Evolutionary conservation across 2,888 invertebrate species (phyloP).

Genomic region (Caenorhabditis uteleia): DNA sequence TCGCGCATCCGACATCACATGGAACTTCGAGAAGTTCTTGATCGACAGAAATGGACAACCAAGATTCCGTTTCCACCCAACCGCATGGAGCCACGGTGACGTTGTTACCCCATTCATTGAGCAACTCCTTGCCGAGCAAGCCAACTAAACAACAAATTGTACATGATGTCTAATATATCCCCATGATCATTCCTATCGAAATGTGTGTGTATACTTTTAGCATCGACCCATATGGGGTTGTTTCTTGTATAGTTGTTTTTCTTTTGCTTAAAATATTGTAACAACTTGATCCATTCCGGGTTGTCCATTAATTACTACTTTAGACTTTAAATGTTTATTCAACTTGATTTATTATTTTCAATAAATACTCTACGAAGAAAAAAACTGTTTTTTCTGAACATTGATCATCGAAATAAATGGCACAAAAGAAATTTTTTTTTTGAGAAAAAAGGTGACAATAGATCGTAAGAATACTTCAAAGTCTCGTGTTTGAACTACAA

Average conservation of each 20-base stretch:
- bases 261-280: slow-evolving; percentile 15
- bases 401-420: no score
- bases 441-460: no score
- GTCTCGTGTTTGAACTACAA: no score
- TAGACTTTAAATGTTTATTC: no score
- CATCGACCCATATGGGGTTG: slow-evolving; percentile 36
- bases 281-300: no score
- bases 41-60: slow-evolving; percentile 68
- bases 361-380: no score
- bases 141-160: slow-evolving; percentile 27
- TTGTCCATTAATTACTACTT: no score
- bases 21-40: slow-evolving; percentile 70
- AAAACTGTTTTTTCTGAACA: no score
- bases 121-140: slow-evolving; percentile 54
- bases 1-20: slow-evolving; percentile 65
- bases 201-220: slow-evolving; percentile 33
- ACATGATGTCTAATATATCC: not conserved
- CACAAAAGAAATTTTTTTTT: no score
- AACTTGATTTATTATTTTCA: no score
- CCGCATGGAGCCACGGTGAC: slow-evolving; percentile 68
- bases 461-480: no score
- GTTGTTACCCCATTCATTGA: slow-evolving; percentile 63
- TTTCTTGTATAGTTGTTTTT: slow-evolving; percentile 12
- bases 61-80: slow-evolving; percentile 69
- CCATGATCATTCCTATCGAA: slow-evolving; percentile 13